Evolutionary conservation across 2,888 invertebrate species (phyloP).

Genomic region (Drosophila emarginata): DNA sequence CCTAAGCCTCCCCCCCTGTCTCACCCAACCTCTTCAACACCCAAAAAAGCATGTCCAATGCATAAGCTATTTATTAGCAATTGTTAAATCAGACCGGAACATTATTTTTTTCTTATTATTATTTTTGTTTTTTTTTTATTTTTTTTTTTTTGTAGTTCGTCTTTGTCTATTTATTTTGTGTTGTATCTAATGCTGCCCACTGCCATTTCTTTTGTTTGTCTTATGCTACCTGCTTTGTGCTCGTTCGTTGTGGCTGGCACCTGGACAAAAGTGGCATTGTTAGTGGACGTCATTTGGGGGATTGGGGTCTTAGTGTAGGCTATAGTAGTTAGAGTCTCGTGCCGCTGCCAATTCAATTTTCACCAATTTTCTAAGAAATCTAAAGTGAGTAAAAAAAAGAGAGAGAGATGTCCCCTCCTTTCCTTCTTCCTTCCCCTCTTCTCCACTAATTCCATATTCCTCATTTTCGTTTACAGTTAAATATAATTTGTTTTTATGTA

Average conservation of each 20-base stretch:
- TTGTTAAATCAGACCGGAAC: conserved; percentile 81
- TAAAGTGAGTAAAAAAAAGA: no score
- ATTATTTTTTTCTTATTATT: conserved; percentile 27
- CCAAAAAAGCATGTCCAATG: conserved; percentile 60
- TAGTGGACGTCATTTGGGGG: conserved; percentile 36
- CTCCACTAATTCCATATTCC: neutral
- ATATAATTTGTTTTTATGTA: conserved; percentile 64
- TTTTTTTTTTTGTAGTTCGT: conserved; percentile 32
- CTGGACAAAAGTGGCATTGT: conserved; percentile 65
- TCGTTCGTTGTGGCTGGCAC: conserved; percentile 34
- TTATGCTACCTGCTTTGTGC: conserved; percentile 30
- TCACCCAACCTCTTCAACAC: neutral
- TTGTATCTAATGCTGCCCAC: conserved; percentile 46
- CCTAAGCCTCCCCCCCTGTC: conserved; percentile 16
- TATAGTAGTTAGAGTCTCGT: conserved; percentile 45
- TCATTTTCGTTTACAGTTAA: conserved; percentile 56
- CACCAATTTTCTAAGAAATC: conserved; percentile 53
- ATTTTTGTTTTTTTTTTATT: conserved; percentile 21
- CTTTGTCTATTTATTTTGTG: conserved; percentile 14
- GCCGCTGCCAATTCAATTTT: conserved; percentile 76
- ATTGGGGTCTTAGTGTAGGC: conserved; percentile 35
- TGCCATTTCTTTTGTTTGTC: conserved; percentile 55
- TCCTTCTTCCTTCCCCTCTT: neutral
- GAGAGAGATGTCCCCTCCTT: no score
- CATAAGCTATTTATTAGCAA: conserved; percentile 79